Evolutionary conservation across 2,888 invertebrate genomes (phyloP).

Genomic region (Corythucha ciliata): DNA sequence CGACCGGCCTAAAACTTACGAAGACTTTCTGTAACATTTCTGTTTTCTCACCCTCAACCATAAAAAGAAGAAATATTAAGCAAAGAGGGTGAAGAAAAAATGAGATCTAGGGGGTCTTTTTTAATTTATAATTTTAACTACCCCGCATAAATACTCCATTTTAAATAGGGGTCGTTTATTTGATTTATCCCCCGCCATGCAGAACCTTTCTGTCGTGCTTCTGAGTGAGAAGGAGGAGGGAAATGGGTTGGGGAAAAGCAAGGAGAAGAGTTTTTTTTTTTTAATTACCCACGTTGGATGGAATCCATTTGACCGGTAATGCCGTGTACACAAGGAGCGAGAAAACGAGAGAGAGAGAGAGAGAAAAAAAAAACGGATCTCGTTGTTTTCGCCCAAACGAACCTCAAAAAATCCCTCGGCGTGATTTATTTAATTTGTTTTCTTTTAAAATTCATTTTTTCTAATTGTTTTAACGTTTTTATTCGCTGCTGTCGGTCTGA

Average conservation of each 20-base stretch:
- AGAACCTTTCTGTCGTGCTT: not conserved
- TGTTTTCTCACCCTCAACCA: too few species aligned
- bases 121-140: constrained; percentile 25
- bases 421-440: constrained; percentile 5
- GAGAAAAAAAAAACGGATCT: constrained; percentile 22
- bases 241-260: too few species aligned
- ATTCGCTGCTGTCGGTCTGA: too few species aligned
- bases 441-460: too few species aligned
- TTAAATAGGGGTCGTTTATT: constrained; percentile 23
- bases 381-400: constrained; percentile 19
- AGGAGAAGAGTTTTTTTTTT: constrained; percentile 4
- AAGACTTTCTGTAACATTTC: too few species aligned
- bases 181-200: constrained; percentile 18
- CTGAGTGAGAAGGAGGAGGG: constrained; percentile 6
- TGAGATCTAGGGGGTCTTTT: too few species aligned
- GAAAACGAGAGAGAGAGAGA: too few species aligned
- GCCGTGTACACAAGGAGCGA: constrained; percentile 18
- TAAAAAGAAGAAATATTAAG: too few species aligned
- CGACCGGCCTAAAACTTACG: too few species aligned
- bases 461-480: too few species aligned
- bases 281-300: constrained; percentile 10
- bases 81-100: too few species aligned
- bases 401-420: not conserved
- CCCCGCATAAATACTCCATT: constrained; percentile 20
- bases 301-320: constrained; percentile 25